Evolutionary conservation across 2,888 invertebrate species (phyloP), one percentile per base, ranked within the genome.

Genomic region (Drosophila colorata): DNA sequence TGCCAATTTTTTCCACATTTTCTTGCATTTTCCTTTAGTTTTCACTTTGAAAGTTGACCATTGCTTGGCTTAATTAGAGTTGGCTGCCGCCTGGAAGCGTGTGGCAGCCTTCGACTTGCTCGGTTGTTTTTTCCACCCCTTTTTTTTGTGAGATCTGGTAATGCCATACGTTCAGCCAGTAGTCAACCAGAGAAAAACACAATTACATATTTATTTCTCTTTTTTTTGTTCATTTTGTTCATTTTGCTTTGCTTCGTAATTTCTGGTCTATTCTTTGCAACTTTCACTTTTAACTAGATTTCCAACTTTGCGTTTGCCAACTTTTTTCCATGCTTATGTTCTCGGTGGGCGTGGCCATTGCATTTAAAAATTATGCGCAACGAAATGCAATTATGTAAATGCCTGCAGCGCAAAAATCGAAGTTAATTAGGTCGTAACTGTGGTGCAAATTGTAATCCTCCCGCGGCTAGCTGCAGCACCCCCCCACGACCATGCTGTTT

Each of bases 381-480:
- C 75, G 58, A 78, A 79, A 83, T 86, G 84, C 84, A 82, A 86
- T 85, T 85, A 85, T 86, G 86, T 86, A 84, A 86, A 85, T 86
- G 86, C 80, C 84, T 63, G 72, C 69, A 74, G 78, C 52, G 66
- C 69, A 69, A 60, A 78, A 84, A 85, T 85, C 85, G 86, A 85
- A 85, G 85, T 86, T 85, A 85, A 85, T 85, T 86, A 82, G 86
- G 82, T 86, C 73, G 72, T 80, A 78, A 82, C 78, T 77, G 76
- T 78, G 76, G 70, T 69, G 80, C 74, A 73, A 83, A 78, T 80
- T 78, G 69, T 66, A 65, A 69, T 68, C 65, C 78, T 57, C 41
- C 48, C 31, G 48, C 59, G 59, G 41, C 47, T 13, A 33, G 13
- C 13, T 33, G 28, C n/a, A 25, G 0, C 28, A 0, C 13, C 4